Conservation (phyloP, 2,888 invertebrate genomes). For the Chrysotoxum bicinctum region DNA sequence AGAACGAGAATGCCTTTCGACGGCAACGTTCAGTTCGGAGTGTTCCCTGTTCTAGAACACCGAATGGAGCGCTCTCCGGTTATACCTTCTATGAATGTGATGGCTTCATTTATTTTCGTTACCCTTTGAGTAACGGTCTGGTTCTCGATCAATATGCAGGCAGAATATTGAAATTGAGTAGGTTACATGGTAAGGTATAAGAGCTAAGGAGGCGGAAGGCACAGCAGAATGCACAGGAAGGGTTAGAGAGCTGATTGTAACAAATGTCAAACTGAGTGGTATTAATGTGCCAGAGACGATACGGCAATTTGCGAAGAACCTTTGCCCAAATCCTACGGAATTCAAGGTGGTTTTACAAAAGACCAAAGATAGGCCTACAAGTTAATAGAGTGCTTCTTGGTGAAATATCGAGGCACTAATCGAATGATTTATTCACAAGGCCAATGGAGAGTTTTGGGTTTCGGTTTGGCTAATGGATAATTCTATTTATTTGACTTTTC, state of each 20-base stretch:
- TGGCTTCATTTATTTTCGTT: constrained; percentile 71
- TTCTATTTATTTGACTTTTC: constrained; percentile 20
- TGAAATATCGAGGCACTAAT: constrained; percentile 58
- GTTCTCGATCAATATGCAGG: constrained; percentile 33
- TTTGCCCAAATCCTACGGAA: neutral
- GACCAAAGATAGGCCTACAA: constrained; percentile 14
- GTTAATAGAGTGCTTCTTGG: constrained; percentile 43
- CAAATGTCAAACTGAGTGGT: constrained; percentile 59
- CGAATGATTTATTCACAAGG: constrained; percentile 41
- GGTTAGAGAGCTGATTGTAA: constrained; percentile 34
- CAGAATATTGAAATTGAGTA: constrained; percentile 55
- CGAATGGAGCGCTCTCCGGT: constrained; percentile 41
- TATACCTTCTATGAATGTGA: constrained; percentile 33
- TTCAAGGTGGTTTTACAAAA: constrained; percentile 24
- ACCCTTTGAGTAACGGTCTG: constrained; percentile 38
- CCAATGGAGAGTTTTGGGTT: constrained; percentile 12
- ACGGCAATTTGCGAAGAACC: constrained; percentile 14
- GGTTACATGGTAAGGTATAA: neutral
- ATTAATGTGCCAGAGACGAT: constrained; percentile 46
- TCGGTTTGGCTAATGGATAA: constrained; percentile 22
- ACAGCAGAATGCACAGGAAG: neutral
- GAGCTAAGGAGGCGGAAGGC: neutral
- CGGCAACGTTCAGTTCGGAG: too few relatives aligned
- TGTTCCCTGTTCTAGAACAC: neutral
- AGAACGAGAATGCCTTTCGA: constrained; percentile 15